Conservation (phyloP, 1,140 invertebrate genomes). For the Hyles euphorbiae region DNA sequence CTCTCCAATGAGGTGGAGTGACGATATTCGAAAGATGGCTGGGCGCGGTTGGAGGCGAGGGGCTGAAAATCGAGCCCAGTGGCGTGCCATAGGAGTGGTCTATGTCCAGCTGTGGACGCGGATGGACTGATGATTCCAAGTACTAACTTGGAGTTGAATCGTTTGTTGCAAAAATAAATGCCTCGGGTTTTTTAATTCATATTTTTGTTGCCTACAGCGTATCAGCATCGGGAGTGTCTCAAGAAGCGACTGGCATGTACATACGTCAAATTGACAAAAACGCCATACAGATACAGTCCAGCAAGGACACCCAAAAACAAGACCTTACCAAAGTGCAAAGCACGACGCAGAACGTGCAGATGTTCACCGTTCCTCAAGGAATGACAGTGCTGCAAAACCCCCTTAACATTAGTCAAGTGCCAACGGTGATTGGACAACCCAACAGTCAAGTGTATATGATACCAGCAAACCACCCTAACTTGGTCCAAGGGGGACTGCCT, state of each 20-base stretch:
- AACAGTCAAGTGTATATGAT: constrained; percentile 71
- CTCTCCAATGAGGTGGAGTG: no score
- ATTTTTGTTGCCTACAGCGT: constrained; percentile 37
- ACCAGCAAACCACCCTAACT: constrained; percentile 55
- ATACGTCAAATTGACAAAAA: constrained; percentile 64
- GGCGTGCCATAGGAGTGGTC: no score
- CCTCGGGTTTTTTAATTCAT: neutral
- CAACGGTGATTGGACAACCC: constrained; percentile 54
- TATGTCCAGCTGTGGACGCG: no score
- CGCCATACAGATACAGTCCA: constrained; percentile 58
- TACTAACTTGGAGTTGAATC: no score
- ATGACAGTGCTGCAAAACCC: constrained; percentile 68
- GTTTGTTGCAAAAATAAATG: no score
- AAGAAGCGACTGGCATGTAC: constrained; percentile 63
- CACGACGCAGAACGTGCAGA: constrained; percentile 61
- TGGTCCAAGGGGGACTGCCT: constrained; percentile 49
- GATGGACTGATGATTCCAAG: no score
- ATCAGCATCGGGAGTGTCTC: constrained; percentile 43
- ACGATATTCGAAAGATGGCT: no score
- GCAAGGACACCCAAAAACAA: constrained; percentile 60
- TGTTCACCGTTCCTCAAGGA: constrained; percentile 65
- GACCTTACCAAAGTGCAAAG: constrained; percentile 58
- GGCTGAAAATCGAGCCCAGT: no score
- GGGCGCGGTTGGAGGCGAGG: no score
- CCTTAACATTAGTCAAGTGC: constrained; percentile 61